Evolutionary conservation across 2,113 vertebrate genomes (phyloP), one percentile per base, ranked within the genome.

Genomic region (Daubentonia madagascariensis): DNA sequence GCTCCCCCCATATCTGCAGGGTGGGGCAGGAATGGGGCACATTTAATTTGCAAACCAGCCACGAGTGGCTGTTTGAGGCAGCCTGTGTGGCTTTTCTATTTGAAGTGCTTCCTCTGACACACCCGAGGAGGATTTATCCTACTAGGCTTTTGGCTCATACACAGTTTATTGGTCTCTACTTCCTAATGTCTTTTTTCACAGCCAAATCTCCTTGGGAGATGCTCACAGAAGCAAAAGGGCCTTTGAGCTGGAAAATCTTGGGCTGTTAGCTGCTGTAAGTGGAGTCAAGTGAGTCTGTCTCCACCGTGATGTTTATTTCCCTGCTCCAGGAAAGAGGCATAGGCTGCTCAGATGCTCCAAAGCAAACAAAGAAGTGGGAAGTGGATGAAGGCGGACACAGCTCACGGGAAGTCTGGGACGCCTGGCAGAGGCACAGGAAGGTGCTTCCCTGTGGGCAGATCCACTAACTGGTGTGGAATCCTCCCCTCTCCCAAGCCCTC

Each of bases 221-320:
- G 76, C 35, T 97, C 70, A 94, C 84, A 95, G 91, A 96, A 97
- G 93, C 90, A 80, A 97, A 96, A 95, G 94, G 81, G 93, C 73
- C 86, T 91, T 94, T 63, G 32, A 85, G 86, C 85, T 97, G 76
- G 96, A 96, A 96, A 97, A 96, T 85, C 95, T 95, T 85, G 76
- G 89, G 86, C 84, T 11, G 22, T 96, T 96, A 90, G 52, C 85
- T 7, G 0, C 84, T 91, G 1, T 92, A 96, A 97, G 83, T 94
- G 88, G 94, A 95, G 89, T 97, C 96, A 96, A 98, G 97, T 96
- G 92, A 96, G 94, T 97, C 88, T 95, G 94, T 98, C 96, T 97
- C 97, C 97, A 97, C 75, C 0, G 92, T 83, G 89, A 97, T 97
- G 87, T 97, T 97, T 97, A 81, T 92, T 94, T 94, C n/a, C n/a